phyloP scores from a whole-genome alignment of 2,888 invertebrate species.

The Argyresthia goedartella region DNA sequence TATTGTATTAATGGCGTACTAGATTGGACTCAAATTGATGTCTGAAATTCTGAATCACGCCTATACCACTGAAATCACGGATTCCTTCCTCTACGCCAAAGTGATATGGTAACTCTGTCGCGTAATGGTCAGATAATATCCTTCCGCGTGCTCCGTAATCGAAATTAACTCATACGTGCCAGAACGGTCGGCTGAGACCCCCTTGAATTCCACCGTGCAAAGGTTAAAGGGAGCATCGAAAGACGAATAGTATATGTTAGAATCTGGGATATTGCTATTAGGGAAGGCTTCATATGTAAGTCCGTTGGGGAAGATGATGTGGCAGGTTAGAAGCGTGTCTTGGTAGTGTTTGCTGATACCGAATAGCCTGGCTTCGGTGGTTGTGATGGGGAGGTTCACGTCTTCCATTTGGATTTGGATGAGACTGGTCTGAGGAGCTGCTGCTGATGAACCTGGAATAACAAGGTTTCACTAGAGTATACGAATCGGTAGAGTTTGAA shows the following conservation, averaged over 20 bases:
- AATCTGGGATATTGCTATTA: constrained; percentile 16
- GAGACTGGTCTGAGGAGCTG: background rate
- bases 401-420: background rate
- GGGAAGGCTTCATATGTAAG: constrained; percentile 26
- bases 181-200: constrained; percentile 18
- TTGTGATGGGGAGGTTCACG: no score
- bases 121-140: constrained; percentile 16
- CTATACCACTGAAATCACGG: no score
- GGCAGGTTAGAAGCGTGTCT: constrained; percentile 27
- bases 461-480: background rate
- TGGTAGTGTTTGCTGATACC: constrained; percentile 21
- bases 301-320: constrained; percentile 28
- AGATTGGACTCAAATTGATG: no score
- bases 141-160: constrained; percentile 16
- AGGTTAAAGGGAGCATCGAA: constrained; percentile 21
- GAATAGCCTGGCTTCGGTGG: no score
- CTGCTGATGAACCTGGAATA: background rate
- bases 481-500: background rate
- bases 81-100: no score
- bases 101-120: constrained; percentile 27
- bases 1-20: no score
- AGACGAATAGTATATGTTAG: constrained; percentile 12
- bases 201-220: constrained; percentile 25
- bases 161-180: constrained; percentile 35
- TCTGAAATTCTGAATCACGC: no score